Percentiles rank a stretch among this genome's conserved stretches.
These are phyloP conservation scores for Sarcophaga rosellei DNA, from an alignment of 2,888 invertebrate species.

Conservation along the genomic window DNA sequence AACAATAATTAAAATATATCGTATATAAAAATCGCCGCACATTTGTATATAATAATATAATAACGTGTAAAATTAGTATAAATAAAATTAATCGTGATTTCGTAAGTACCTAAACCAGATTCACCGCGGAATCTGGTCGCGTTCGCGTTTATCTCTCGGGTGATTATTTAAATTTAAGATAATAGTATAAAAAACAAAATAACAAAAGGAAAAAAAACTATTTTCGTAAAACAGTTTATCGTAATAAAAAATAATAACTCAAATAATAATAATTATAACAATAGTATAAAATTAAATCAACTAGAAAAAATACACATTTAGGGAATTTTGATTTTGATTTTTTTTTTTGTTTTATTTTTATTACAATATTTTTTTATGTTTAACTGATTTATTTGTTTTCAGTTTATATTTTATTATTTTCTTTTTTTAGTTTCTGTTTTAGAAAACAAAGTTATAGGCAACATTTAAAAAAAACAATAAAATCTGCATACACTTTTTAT, in stretches of 20 bases:
- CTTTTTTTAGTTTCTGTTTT: slow-evolving; percentile 32
- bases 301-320: slow-evolving; percentile 60
- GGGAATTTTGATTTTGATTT: slow-evolving; percentile 59
- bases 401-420: neutral
- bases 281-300: slow-evolving; percentile 34
- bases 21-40: slow-evolving; percentile 59
- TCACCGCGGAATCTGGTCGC: slow-evolving; percentile 82
- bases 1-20: slow-evolving; percentile 32
- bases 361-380: slow-evolving; percentile 25
- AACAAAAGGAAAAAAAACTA: slow-evolving; percentile 54
- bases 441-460: slow-evolving; percentile 30
- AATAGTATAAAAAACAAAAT: slow-evolving; percentile 60
- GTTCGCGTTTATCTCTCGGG: slow-evolving; percentile 82
- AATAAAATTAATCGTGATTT: slow-evolving; percentile 80
- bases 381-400: slow-evolving; percentile 30
- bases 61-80: slow-evolving; percentile 52
- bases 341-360: slow-evolving; percentile 22
- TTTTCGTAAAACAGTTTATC: slow-evolving; percentile 67
- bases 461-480: slow-evolving; percentile 35
- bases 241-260: slow-evolving; percentile 58
- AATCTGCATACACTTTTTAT: slow-evolving; percentile 69
- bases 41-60: slow-evolving; percentile 62
- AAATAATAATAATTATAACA: slow-evolving; percentile 54
- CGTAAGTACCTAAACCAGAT: slow-evolving; percentile 82
- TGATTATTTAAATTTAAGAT: slow-evolving; percentile 76